Evolutionary conservation across 2,888 invertebrate species (phyloP), one percentile per base, ranked within the genome.

Genomic region (Bembecia ichneumoniformis): DNA sequence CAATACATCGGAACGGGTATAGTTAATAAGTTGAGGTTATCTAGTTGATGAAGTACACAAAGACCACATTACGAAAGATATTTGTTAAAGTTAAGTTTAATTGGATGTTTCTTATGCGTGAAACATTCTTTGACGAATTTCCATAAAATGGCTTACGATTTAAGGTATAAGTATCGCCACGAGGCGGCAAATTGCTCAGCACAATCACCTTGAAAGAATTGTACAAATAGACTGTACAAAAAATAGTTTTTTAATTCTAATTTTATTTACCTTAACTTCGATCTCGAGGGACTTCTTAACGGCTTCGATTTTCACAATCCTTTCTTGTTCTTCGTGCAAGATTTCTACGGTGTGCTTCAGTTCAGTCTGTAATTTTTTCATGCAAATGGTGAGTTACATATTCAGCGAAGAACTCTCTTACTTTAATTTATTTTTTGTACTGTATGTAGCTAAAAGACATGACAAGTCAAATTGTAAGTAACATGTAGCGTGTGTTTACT

Each of bases 271-370:
- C 92, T 96, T 97, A 68, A 97, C 97, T 90, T 98, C 98, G 77
- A 97, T 96, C 89, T 98, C 98, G 72, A 98, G 91, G 56, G 96
- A 96, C 89, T 98, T 98, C 92, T 97, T 97, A 89, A 98, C 94
- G 65, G 97, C 93, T 88, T 98, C 98, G 82, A 98, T 96, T 90
- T 97, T 98, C 71, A 97, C 94, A 68, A 96, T 94, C 77, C 97
- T 96, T 80, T 98, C 98, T 84, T 96, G 96, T 82, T 98, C 98
- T 78, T 97, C 97, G 79, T 97, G 97, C 71, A 97, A 89, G 69
- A 94, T 91, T 83, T 98, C 97, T 51, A 97, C 94, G 68, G 96
- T 96, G 88, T 96, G 96, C 87, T 97, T 97, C 74, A 97, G 90
- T 82, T 98, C 98, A 77, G 92, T 91, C 90, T 94, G 86, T 17